These are phyloP conservation scores for Leptodirus hochenwartii DNA, from an alignment of 2,888 invertebrate species.

Conservation along the genomic window DNA sequence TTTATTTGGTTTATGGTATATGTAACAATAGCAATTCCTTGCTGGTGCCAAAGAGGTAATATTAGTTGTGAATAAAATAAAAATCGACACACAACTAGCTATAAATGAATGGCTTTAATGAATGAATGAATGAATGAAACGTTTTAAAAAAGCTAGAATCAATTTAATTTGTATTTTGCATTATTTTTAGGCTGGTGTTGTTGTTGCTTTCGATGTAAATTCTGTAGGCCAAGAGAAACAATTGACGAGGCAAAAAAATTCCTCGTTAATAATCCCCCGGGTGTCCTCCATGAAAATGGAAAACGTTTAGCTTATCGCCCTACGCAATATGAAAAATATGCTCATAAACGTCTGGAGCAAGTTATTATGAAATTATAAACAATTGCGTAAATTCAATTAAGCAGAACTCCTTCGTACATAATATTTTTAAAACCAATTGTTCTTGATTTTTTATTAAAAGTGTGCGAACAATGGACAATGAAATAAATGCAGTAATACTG, in stretches of 20 bases:
- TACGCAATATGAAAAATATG: conserved; percentile 34
- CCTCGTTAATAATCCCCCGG: conserved; percentile 36
- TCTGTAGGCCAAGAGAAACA: conserved; percentile 34
- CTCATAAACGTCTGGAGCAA: conserved; percentile 35
- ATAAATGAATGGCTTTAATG: background rate
- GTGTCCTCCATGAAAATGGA: conserved; percentile 25
- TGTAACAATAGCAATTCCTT: conserved; percentile 27
- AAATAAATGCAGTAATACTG: too few relatives aligned
- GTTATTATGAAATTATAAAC: conserved; percentile 32
- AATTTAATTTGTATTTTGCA: background rate
- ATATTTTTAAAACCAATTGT: too few relatives aligned
- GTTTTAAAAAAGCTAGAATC: background rate
- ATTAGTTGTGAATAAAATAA: conserved; percentile 2
- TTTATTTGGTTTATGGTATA: conserved; percentile 29
- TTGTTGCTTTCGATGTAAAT: conserved; percentile 33
- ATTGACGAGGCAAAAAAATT: conserved; percentile 37
- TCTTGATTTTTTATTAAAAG: too few relatives aligned
- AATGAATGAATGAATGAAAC: conserved; percentile 3
- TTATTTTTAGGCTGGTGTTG: conserved; percentile 39
- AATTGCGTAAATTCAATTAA: background rate
- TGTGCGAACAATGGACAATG: too few relatives aligned
- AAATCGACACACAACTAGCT: background rate
- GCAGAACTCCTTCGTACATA: too few relatives aligned
- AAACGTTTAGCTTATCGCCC: conserved; percentile 30
- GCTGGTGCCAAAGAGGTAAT: conserved; percentile 32